A percentile compares a stretch with the other conserved stretches of the same genome.
These are phyloP conservation scores for Phaedon cochleariae DNA, from an alignment of 2,888 invertebrate species.

Conservation along the genomic window DNA sequence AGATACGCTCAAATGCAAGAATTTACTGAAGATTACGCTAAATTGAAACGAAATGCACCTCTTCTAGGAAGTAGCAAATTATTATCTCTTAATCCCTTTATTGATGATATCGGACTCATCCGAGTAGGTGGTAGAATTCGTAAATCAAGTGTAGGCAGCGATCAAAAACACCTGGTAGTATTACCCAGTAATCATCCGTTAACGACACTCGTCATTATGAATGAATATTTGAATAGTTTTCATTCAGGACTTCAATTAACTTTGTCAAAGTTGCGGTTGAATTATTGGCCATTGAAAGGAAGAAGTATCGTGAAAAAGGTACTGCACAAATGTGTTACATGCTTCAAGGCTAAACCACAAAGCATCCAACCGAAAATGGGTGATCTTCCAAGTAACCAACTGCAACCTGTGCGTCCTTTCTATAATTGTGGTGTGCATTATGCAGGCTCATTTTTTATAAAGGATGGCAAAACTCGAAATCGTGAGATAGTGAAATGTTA, in stretches of 20 bases:
- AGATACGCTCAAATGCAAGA: background rate
- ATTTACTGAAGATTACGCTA: background rate
- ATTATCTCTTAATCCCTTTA: background rate
- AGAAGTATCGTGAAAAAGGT: conserved; percentile 4
- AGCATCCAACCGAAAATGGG: conserved; percentile 40
- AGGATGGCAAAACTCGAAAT: no score
- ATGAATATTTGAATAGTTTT: no score
- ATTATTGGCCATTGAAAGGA: conserved; percentile 32
- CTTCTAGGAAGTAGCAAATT: no score
- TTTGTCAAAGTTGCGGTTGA: conserved; percentile 20
- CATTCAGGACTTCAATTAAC: conserved; percentile 37
- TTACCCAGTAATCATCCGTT: conserved; percentile 18
- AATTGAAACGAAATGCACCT: no score
- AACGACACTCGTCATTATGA: no score
- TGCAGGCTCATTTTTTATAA: conserved; percentile 20
- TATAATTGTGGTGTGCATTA: conserved; percentile 35
- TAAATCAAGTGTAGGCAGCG: background rate
- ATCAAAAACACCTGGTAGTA: background rate
- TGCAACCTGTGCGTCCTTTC: conserved; percentile 31
- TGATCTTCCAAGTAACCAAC: conserved; percentile 38
- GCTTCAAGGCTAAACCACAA: conserved; percentile 29
- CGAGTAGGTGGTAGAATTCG: background rate
- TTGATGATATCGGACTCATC: background rate
- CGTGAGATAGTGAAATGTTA: no score
- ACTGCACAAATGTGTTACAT: conserved; percentile 25